Evolutionary conservation across 64 coral and sea anemone species (phyloP).

Genomic region (Montipora efflorescens): DNA sequence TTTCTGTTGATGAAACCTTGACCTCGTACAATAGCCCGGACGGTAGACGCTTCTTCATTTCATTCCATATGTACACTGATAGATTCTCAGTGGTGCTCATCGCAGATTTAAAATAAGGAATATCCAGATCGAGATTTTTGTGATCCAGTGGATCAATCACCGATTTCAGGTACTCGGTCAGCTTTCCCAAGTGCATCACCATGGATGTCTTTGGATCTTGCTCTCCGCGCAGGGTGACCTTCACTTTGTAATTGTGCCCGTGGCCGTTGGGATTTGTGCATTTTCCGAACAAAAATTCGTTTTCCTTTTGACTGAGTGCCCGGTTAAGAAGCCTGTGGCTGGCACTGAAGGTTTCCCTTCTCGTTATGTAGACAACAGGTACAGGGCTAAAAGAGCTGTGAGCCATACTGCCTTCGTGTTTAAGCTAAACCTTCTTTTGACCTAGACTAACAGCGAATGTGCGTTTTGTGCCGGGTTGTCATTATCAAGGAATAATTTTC

Average conservation of each 20-base stretch:
- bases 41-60: constrained; percentile 22
- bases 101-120: constrained; percentile 2
- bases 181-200: constrained; percentile 31
- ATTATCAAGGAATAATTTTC: neutral
- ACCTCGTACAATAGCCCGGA: constrained; percentile 26
- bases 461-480: neutral
- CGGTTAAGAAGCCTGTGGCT: constrained; percentile 22
- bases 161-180: constrained; percentile 8
- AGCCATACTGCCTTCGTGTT: neutral
- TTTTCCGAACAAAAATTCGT: constrained; percentile 42
- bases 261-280: constrained; percentile 52
- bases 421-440: neutral
- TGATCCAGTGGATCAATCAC: constrained; percentile 32
- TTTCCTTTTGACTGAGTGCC: constrained; percentile 37
- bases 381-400: neutral
- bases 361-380: constrained; percentile 9
- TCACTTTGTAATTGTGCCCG: constrained; percentile 56
- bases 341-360: constrained; percentile 39
- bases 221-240: constrained; percentile 31
- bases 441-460: neutral
- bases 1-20: constrained; percentile 28
- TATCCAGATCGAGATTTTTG: constrained; percentile 32
- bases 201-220: constrained; percentile 34
- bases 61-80: constrained; percentile 36
- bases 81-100: constrained; percentile 39